phyloP scores from a whole-genome alignment of 53 echinoderm and acorn worm species.

The Echinometra lucunter region DNA sequence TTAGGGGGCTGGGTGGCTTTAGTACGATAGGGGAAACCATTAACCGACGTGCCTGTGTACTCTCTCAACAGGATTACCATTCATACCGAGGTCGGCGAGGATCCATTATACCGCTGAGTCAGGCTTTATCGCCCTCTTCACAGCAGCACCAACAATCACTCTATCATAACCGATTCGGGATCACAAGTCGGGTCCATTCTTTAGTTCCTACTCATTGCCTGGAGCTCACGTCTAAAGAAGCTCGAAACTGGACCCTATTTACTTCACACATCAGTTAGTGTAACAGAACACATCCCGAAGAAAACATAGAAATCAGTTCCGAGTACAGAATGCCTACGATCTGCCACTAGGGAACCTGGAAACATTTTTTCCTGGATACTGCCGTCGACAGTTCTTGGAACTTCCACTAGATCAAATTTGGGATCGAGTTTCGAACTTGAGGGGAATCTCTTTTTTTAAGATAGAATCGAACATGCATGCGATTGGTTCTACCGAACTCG shows the following conservation, averaged over 20 bases:
- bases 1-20: constrained; percentile 47
- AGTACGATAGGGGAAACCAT: constrained; percentile 35
- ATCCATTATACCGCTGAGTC: constrained; percentile 62
- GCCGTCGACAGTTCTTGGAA: background rate
- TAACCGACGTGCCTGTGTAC: constrained; percentile 59
- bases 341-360: background rate
- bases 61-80: constrained; percentile 65
- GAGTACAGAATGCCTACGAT: background rate
- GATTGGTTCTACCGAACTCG: background rate
- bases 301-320: constrained; percentile 1
- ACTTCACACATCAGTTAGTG: background rate
- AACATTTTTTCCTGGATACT: constrained; percentile 20
- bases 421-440: background rate
- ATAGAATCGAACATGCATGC: constrained; percentile 13
- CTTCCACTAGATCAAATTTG: background rate
- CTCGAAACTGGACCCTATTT: background rate
- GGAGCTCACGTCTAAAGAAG: constrained; percentile 5
- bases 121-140: constrained; percentile 43
- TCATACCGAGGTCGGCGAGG: constrained; percentile 43
- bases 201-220: constrained; percentile 2
- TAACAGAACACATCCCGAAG: background rate
- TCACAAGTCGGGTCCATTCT: constrained; percentile 31
- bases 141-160: constrained; percentile 54
- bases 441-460: background rate
- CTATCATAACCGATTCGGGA: constrained; percentile 9